These are phyloP conservation scores for Arctia plantaginis DNA, from an alignment of 2,888 invertebrate genomes.

Conservation along the genomic window DNA sequence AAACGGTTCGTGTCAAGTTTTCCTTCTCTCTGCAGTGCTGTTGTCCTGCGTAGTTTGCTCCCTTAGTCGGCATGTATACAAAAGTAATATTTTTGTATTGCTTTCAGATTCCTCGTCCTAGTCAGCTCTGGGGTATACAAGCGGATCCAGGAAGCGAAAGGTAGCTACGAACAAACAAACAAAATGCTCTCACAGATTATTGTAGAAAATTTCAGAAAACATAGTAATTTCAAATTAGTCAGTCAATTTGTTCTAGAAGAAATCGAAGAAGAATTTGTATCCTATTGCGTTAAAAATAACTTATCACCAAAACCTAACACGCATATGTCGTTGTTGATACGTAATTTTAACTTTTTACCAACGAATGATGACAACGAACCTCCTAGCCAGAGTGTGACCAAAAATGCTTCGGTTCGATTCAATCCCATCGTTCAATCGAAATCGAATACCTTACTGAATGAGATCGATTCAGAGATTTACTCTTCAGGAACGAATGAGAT, in stretches of 20 bases:
- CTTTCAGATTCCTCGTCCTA: slow-evolving; percentile 90
- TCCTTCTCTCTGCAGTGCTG: too few species aligned
- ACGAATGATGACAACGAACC: slow-evolving; percentile 74
- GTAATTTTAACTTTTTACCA: slow-evolving; percentile 94
- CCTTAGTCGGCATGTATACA: too few species aligned
- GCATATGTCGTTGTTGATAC: slow-evolving; percentile 93
- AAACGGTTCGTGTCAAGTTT: too few species aligned
- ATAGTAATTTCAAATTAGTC: slow-evolving; percentile 92
- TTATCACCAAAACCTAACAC: slow-evolving; percentile 88
- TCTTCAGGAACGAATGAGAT: slow-evolving; percentile 71
- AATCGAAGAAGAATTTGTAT: slow-evolving; percentile 93
- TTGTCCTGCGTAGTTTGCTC: too few species aligned
- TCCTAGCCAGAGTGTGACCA: slow-evolving; percentile 66
- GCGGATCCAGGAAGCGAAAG: slow-evolving; percentile 92
- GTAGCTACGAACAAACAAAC: slow-evolving; percentile 91
- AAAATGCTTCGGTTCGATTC: slow-evolving; percentile 86
- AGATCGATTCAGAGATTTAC: slow-evolving; percentile 77
- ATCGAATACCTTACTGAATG: slow-evolving; percentile 76
- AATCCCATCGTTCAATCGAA: slow-evolving; percentile 88
- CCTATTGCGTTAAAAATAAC: slow-evolving; percentile 88
- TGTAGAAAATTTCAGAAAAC: slow-evolving; percentile 93
- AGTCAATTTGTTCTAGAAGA: slow-evolving; percentile 95
- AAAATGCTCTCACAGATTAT: slow-evolving; percentile 92
- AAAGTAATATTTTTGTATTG: slow-evolving; percentile 13
- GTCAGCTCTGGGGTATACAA: slow-evolving; percentile 95